Conservation (phyloP, 2,888 invertebrate genomes). For the Limnephilus auricula region DNA sequence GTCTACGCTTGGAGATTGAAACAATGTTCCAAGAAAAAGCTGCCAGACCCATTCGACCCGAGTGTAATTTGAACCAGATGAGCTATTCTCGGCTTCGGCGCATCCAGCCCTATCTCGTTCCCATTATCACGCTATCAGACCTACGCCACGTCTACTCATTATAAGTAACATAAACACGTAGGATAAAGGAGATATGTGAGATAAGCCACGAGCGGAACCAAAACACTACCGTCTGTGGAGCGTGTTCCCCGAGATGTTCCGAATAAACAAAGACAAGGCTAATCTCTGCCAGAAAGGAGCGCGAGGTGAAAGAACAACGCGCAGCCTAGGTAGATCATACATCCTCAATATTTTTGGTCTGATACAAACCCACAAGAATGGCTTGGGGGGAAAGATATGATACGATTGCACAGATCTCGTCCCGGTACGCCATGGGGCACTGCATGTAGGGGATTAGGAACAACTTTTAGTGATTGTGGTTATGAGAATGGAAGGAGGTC, state of each 20-base stretch:
- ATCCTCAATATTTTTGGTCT: neutral
- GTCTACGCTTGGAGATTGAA: neutral
- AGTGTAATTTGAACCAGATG: conserved; percentile 32
- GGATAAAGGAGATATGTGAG: conserved; percentile 33
- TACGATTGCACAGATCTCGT: too few relatives aligned
- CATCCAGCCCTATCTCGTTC: conserved; percentile 7
- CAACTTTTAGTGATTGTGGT: too few relatives aligned
- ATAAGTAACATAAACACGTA: conserved; percentile 36
- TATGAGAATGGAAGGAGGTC: neutral
- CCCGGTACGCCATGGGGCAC: too few relatives aligned
- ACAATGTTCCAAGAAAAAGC: neutral
- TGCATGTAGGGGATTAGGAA: too few relatives aligned
- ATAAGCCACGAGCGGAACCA: conserved; percentile 44
- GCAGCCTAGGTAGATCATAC: neutral
- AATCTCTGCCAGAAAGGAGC: neutral
- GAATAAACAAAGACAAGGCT: neutral
- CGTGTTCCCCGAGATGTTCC: conserved; percentile 9
- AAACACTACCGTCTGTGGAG: conserved; percentile 28
- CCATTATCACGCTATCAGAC: conserved; percentile 29
- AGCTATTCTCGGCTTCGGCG: neutral
- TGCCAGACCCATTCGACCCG: neutral
- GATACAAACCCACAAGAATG: neutral
- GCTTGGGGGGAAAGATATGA: neutral
- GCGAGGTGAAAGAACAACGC: neutral
- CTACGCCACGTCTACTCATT: conserved; percentile 32